Evolutionary conservation across 2,113 vertebrate species (phyloP), one percentile per base, ranked within the genome.

Genomic region (Spea multiplicata): DNA sequence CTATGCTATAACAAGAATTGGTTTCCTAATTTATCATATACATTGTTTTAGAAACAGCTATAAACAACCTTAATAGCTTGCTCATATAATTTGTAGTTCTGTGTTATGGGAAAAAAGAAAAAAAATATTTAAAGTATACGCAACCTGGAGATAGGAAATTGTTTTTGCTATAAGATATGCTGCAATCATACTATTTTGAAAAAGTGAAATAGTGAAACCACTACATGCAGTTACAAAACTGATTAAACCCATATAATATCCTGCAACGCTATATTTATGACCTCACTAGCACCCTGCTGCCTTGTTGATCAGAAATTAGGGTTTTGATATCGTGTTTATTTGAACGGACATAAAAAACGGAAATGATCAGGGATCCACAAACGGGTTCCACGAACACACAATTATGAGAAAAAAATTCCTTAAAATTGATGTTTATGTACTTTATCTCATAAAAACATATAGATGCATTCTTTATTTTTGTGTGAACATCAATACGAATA

Each of bases 241-340:
- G 76, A 78, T 78, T 78, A 78, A 78, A 78, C 52, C 76, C 49
- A 78, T 78, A 78, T 78, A 78, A 78, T 71, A 78, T 78, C 47
- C 48, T 62, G 47, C 55, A 64, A 71, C 68, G 46, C 70, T 13
- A 30, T 72, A 68, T 65, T 78, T 78, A 72, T 72, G 71, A 72
- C n/a, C 47, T 13, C 69, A 78, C 16, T 52, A 46, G 59, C 61
- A 53, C 13, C 59, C 59, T 46, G 59, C 59, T 72, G 76, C 30
- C 69, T 65, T 72, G 68, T 47, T 65, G 76, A 78, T 72, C 48
- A 66, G 30, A 72, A 70, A 65, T 30, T 49, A 45, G 55, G 44
- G 16, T 65, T 65, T 14, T 64, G 17, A 71, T 71, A 71, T 45
- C 5, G 17, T 59, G 8, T 17, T 16, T 50, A 2, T 44, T 49